Evolutionary conservation across 2,113 vertebrate genomes (phyloP).

Genomic region (Pygoscelis adeliae): DNA sequence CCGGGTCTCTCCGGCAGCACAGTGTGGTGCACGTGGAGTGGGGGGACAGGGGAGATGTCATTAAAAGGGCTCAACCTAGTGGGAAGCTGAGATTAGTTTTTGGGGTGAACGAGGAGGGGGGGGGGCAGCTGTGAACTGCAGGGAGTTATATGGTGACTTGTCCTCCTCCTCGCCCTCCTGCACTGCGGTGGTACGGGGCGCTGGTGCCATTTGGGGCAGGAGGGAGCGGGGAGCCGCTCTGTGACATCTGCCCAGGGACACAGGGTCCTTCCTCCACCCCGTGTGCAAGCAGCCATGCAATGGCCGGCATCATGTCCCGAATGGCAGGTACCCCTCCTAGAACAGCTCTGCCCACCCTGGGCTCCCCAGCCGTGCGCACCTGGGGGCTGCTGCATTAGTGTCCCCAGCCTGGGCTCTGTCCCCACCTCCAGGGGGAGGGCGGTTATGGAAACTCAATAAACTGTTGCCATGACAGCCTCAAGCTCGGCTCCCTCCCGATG

Average conservation of each 20-base stretch:
- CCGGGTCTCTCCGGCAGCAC: not conserved
- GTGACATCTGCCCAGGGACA: not conserved
- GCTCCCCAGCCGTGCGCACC: not conserved
- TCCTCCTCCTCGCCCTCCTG: not conserved
- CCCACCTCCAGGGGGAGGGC: not conserved
- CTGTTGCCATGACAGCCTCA: slow-evolving; percentile 38
- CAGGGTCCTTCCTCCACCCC: not conserved
- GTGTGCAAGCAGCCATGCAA: too few relatives aligned
- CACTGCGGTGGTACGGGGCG: fast-evolving
- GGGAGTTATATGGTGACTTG: not conserved
- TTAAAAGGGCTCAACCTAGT: not conserved
- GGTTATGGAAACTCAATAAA: not conserved
- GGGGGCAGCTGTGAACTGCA: not conserved
- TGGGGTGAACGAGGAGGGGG: not conserved
- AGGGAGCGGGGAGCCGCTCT: not conserved
- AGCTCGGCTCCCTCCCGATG: not conserved
- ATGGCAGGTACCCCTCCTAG: not conserved
- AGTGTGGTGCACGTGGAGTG: not conserved
- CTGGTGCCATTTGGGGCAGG: not conserved
- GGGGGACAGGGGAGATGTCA: not conserved
- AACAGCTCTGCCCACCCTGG: not conserved
- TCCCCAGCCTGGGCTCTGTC: not conserved
- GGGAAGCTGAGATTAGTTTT: not conserved
- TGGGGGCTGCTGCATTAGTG: not conserved
- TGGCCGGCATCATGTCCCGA: fast-evolving